phyloP scores from a whole-genome alignment of 2,888 invertebrate species.

The Thecophora atra region DNA sequence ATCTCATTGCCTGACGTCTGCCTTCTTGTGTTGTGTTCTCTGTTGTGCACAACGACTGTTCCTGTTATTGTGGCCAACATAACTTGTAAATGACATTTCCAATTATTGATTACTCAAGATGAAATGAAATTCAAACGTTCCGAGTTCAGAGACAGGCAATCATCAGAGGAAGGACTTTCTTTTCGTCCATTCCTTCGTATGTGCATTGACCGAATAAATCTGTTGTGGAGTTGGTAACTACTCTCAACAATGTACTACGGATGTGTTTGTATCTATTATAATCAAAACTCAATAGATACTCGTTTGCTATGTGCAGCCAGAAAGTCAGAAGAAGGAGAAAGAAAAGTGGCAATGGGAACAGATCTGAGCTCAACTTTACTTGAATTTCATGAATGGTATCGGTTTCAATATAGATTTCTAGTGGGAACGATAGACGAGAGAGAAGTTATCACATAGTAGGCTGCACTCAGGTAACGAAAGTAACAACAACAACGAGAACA shows the following conservation, averaged over 20 bases:
- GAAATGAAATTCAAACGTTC: constrained; percentile 3
- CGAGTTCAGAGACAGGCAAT: too few relatives aligned
- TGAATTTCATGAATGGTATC: neutral
- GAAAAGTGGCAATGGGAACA: neutral
- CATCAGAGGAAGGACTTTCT: too few relatives aligned
- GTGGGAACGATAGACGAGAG: neutral
- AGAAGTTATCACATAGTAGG: neutral
- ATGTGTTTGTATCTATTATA: neutral
- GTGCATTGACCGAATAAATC: neutral
- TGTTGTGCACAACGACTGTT: neutral
- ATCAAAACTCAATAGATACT: neutral
- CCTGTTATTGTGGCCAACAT: neutral
- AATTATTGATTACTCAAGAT: constrained; percentile 7
- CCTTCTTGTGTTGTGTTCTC: neutral
- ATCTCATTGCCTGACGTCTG: too few relatives aligned
- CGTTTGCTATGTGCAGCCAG: neutral
- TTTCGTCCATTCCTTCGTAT: neutral
- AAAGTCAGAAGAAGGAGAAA: neutral
- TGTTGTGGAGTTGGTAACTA: neutral
- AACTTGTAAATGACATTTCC: constrained; percentile 13
- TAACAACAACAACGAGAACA: neutral
- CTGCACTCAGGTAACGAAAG: too few relatives aligned
- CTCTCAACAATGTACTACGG: neutral
- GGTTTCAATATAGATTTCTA: neutral
- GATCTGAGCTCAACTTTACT: neutral